Evolutionary conservation across 1,140 invertebrate species (phyloP).

Genomic region (Portunus trituberculatus): DNA sequence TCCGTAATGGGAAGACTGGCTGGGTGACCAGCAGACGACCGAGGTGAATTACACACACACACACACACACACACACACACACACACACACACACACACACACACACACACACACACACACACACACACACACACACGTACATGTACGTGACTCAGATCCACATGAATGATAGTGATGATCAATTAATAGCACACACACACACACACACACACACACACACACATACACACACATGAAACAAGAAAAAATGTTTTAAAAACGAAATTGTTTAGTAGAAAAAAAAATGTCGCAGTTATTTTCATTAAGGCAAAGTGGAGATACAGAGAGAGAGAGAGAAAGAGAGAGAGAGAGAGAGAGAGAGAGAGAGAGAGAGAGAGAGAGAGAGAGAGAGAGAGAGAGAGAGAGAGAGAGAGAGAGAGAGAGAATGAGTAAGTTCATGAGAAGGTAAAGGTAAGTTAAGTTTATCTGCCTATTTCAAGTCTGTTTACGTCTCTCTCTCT

Average conservation of each 20-base stretch:
- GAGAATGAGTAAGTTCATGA: background rate
- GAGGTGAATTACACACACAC: background rate
- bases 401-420: slow-evolving; percentile 45
- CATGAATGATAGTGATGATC: background rate
- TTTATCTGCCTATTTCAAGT: background rate
- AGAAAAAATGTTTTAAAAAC: background rate
- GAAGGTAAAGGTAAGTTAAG: too few relatives aligned
- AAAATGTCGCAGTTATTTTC: too few relatives aligned
- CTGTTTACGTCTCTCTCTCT: slow-evolving; percentile 10
- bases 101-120: background rate
- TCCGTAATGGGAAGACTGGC: too few relatives aligned
- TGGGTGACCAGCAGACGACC: too few relatives aligned
- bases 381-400: slow-evolving; percentile 36
- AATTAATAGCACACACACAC: background rate
- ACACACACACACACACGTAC: background rate
- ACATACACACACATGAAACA: background rate
- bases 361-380: slow-evolving; percentile 29
- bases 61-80: background rate
- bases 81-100: background rate
- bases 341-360: slow-evolving; percentile 30
- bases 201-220: too few relatives aligned
- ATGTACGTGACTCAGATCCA: background rate
- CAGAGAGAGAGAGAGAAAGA: slow-evolving; percentile 54
- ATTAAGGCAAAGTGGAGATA: background rate
- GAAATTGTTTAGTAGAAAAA: background rate